Base-by-base conservation (phyloP, 2,113 vertebrate genomes). In the Scatophagus argus region DNA sequence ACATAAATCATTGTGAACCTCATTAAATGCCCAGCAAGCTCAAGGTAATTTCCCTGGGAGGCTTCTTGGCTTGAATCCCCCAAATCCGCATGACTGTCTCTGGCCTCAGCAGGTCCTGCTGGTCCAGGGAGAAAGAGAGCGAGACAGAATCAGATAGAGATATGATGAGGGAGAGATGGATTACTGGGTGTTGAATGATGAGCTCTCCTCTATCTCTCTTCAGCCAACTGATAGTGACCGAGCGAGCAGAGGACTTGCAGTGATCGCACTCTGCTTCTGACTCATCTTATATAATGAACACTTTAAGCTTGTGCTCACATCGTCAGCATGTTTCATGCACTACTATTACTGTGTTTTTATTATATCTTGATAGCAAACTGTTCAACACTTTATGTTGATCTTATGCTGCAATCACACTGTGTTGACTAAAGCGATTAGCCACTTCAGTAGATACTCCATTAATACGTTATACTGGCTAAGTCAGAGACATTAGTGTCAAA, bases 1-100 rank as follows among this genome's bases (percentile, higher is more conserved):
- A 74, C 85, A 91, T 92, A 90, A 92, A 91, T 91, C 91, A 92
- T 74, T 69, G 79, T 71, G 79, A 88, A 82, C 83, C 83, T 89
- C 89, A 91, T 90, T 91, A 90, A 90, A 90, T 75, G 76, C 71
- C 75, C 74, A 51, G 79, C 71, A 71, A 85, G 91, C 75, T 89
- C 8, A 19, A 77, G 87, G 81, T 90, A 85, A 92, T 89, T 85
- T 85, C 76, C 75, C 79, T 71, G 38, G 59, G 78, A 88, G 86
- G 75, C 62, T 23, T 65, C 82, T 86, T 88, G 84, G 86, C 88
- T 79, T 64, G 0, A 63, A 78, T 74, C 77, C 83, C 58, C 56
- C 27, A 66, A 86, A 89, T 89, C 81, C 84, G 77, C 84, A 78
- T 12, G 71, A 63, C 63, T 65, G 60, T 84, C 61, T 82, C 70